Base-by-base conservation (phyloP, 1,140 invertebrate genomes). In the Drosophila kurseongensis region DNA sequence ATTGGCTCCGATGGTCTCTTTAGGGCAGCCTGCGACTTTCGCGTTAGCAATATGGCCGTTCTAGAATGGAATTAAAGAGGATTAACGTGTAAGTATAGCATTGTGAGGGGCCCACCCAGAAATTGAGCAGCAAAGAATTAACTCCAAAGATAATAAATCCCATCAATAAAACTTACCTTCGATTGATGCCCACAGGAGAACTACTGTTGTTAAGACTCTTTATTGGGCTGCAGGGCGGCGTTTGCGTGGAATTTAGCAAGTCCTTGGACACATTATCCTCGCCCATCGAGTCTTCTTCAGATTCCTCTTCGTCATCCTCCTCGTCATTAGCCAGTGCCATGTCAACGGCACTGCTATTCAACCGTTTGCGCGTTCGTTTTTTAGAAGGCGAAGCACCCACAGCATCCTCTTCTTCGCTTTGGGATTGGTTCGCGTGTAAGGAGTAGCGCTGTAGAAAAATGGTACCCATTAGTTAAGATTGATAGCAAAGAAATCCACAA, bases 21-120 rank as follows among this genome's bases (percentile, higher is more conserved):
- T 8, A 93, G 84, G 16, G 93, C 94, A 60, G 92, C 93, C 93
- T 88, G 94, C 0, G 95, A 95, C 92, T 97, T 97, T 42, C 96
- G 94, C 3, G 96, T 97, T 75, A 97, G 96, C 5, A 97, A 90
- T 40, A 97, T 96, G n/a, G 96, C 95, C 16, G 96, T 97, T 83
- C 97, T 92, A n/a, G 0, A 56, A 9, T 8, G n/a, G 41, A 35
- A 10, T 14, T 36, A 6, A 2, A 14, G 7, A 10, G 36, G 5
- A 27, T 60, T 57, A 48, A 13, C 1, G 0, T 47, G 16, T 18
- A 41, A 45, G 42, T 52, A 23, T 4, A 23, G 3, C 2, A 23
- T 23, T 23, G 23, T 23, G 23, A 4, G 23, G 4, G 23, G 23
- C 23, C 23, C 23, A 23, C 23, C 23, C 23, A 23, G 4, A 23